Conservation (phyloP, 2,888 invertebrate genomes). For the Tetragnatha montana region DNA sequence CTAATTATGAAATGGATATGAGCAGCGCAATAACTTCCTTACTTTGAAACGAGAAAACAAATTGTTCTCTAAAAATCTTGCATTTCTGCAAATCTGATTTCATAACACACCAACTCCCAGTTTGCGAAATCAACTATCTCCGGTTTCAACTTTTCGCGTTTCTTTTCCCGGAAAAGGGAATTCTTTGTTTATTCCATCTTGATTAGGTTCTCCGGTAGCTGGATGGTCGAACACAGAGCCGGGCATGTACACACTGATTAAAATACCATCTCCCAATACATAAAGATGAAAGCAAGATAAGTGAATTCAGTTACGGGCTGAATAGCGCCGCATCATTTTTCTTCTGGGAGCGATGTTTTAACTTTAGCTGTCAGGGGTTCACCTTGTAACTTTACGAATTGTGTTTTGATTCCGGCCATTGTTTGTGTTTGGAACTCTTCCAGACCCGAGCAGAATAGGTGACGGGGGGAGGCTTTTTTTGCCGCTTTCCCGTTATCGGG, state of each 20-base stretch:
- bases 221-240: not conserved
- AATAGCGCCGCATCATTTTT: constrained; percentile 25
- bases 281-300: not conserved
- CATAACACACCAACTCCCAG: too few species aligned
- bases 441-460: constrained; percentile 30
- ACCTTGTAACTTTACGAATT: constrained; percentile 35
- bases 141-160: too few species aligned
- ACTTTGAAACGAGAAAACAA: too few species aligned
- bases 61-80: too few species aligned
- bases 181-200: not conserved
- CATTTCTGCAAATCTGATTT: too few species aligned
- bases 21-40: too few species aligned
- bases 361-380: constrained; percentile 14
- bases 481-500: not conserved
- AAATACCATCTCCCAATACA: not conserved
- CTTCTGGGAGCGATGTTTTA: constrained; percentile 30
- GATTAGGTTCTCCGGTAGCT: not conserved
- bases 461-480: constrained; percentile 17
- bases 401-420: constrained; percentile 20
- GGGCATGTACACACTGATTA: not conserved
- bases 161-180: not conserved
- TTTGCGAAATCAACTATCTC: too few species aligned
- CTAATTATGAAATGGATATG: too few species aligned
- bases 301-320: not conserved
- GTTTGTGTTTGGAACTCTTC: constrained; percentile 19